These are phyloP conservation scores for Cephus runcator DNA, from an alignment of 2,888 invertebrate species.

Conservation along the genomic window DNA sequence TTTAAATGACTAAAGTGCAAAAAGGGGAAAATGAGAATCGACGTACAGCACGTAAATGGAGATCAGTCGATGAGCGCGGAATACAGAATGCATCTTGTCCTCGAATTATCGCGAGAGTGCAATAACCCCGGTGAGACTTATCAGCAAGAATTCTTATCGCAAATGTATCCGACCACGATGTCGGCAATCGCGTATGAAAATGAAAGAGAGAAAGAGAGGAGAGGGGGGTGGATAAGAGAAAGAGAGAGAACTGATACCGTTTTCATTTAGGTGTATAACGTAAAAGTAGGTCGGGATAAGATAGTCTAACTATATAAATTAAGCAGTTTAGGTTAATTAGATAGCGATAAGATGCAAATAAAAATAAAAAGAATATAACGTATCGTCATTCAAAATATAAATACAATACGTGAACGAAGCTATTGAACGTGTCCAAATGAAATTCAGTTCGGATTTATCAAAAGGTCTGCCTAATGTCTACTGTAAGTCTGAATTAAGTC, in stretches of 20 bases:
- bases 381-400: not conserved
- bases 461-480: not conserved
- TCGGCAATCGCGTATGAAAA: not conserved
- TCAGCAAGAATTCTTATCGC: not conserved
- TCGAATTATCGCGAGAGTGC: not conserved
- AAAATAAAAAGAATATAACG: not conserved
- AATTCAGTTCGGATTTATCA: not conserved
- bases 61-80: not conserved
- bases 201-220: not conserved
- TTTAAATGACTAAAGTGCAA: not conserved
- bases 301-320: not conserved
- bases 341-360: not conserved
- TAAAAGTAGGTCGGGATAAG: not conserved
- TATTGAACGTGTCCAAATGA: not conserved
- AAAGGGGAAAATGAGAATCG: not conserved
- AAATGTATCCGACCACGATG: not conserved
- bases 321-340: not conserved
- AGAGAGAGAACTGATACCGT: not conserved
- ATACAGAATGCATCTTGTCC: not conserved
- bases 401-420: not conserved
- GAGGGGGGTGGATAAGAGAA: too few relatives aligned
- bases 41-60: not conserved
- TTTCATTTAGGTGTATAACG: not conserved
- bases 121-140: not conserved
- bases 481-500: not conserved